These are phyloP conservation scores for Festucalex cinctus DNA, from an alignment of 2,113 vertebrate genomes.

Conservation along the genomic window DNA sequence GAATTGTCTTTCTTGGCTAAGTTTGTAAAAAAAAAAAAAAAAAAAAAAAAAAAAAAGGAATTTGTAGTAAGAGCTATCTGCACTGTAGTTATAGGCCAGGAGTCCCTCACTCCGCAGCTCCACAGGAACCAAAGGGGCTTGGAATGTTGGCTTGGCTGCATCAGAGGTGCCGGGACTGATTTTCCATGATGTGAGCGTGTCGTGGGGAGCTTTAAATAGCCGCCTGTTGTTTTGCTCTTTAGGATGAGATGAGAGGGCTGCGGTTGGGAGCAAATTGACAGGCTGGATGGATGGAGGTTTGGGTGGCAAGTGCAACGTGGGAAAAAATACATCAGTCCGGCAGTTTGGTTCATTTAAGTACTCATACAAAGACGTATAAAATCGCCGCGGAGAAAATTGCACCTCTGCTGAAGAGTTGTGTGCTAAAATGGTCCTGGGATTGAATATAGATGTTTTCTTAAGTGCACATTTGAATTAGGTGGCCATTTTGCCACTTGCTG, in stretches of 20 bases:
- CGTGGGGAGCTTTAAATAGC: conserved; percentile 69
- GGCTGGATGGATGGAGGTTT: conserved; percentile 17
- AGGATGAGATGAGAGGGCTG: conserved; percentile 42
- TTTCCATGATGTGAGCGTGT: conserved; percentile 73
- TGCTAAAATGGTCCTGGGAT: neutral
- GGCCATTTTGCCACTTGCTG: neutral
- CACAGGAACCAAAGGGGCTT: conserved; percentile 39
- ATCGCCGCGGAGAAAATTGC: neutral
- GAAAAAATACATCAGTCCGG: neutral
- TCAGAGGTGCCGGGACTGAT: conserved; percentile 54
- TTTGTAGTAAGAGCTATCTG: conserved; percentile 13
- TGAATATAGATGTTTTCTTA: conserved; percentile 43
- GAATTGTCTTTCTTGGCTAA: no score
- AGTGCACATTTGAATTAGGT: conserved; percentile 13
- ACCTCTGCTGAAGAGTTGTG: neutral
- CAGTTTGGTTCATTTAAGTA: neutral
- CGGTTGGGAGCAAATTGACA: conserved; percentile 25
- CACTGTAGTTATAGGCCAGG: conserved; percentile 30
- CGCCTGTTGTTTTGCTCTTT: conserved; percentile 56
- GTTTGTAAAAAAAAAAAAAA: no score
- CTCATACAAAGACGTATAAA: neutral
- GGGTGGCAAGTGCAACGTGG: conserved; percentile 9
- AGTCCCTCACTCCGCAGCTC: conserved; percentile 27
- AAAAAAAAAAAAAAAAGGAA: no score
- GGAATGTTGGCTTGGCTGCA: conserved; percentile 63